phyloP scores from a whole-genome alignment of 2,888 invertebrate genomes.

The Craniophora ligustri region DNA sequence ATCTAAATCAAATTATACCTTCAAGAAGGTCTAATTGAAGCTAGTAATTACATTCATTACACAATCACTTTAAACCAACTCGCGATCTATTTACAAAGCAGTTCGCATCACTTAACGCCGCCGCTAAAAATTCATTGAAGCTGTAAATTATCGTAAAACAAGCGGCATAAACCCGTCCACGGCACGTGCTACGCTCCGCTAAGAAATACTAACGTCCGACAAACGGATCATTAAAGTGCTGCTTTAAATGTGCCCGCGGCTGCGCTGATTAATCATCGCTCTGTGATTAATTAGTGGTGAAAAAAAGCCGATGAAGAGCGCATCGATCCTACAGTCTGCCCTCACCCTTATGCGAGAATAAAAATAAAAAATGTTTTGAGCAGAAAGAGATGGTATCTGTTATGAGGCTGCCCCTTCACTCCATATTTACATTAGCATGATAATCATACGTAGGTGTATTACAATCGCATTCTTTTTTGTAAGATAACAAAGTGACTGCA shows the following conservation, averaged over 20 bases:
- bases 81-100: constrained; percentile 49
- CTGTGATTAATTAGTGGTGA: constrained; percentile 79
- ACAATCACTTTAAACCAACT: constrained; percentile 36
- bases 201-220: constrained; percentile 75
- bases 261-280: constrained; percentile 81
- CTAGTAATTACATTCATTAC: constrained; percentile 36
- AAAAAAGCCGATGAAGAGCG: constrained; percentile 69
- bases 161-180: constrained; percentile 70
- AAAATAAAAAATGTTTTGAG: constrained; percentile 57
- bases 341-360: constrained; percentile 62
- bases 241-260: constrained; percentile 77
- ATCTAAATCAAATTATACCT: constrained; percentile 13
- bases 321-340: constrained; percentile 65
- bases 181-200: constrained; percentile 66
- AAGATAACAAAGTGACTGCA: constrained; percentile 27
- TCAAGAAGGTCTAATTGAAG: constrained; percentile 24
- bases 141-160: constrained; percentile 67
- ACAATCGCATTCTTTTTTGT: constrained; percentile 36
- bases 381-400: constrained; percentile 56
- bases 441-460: constrained; percentile 43
- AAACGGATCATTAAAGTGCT: constrained; percentile 82
- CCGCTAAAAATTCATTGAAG: constrained; percentile 67
- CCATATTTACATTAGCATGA: constrained; percentile 52
- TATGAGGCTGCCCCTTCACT: constrained; percentile 61
- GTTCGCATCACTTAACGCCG: constrained; percentile 50